These are phyloP conservation scores for Anthopleura xanthogrammica DNA, from an alignment of 92 coral and sea anemone species.

Conservation along the genomic window DNA sequence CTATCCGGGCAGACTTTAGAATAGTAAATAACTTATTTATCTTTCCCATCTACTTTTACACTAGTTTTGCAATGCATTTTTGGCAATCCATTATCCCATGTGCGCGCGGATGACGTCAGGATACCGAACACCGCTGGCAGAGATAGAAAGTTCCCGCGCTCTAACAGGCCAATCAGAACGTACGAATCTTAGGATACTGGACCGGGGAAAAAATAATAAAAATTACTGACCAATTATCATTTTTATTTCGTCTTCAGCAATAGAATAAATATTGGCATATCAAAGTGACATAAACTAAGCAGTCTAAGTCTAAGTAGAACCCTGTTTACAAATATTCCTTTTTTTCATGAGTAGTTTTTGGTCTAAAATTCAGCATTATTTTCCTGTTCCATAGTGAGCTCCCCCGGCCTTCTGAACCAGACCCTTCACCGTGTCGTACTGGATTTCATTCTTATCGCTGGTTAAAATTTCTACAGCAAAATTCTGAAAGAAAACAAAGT, in stretches of 20 bases:
- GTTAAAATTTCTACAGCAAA: slow-evolving; percentile 82
- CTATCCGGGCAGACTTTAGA: too few relatives aligned
- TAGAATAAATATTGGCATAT: not conserved
- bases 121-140: too few relatives aligned
- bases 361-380: slow-evolving; percentile 8
- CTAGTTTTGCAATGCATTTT: too few relatives aligned
- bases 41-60: too few relatives aligned
- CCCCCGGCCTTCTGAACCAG: slow-evolving; percentile 79
- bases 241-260: not conserved
- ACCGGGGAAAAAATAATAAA: too few relatives aligned
- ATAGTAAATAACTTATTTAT: too few relatives aligned
- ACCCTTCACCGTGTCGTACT: slow-evolving; percentile 45
- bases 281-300: not conserved
- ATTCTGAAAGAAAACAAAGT: slow-evolving; percentile 40
- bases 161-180: too few relatives aligned
- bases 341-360: not conserved
- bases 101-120: too few relatives aligned
- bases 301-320: not conserved
- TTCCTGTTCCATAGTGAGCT: slow-evolving; percentile 88
- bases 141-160: too few relatives aligned
- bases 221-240: too few relatives aligned
- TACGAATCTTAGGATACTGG: too few relatives aligned
- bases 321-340: not conserved
- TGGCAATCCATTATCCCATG: too few relatives aligned
- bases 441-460: slow-evolving; percentile 62